Conservation (phyloP, 2,113 vertebrate species). For the Furnarius figulus region DNA sequence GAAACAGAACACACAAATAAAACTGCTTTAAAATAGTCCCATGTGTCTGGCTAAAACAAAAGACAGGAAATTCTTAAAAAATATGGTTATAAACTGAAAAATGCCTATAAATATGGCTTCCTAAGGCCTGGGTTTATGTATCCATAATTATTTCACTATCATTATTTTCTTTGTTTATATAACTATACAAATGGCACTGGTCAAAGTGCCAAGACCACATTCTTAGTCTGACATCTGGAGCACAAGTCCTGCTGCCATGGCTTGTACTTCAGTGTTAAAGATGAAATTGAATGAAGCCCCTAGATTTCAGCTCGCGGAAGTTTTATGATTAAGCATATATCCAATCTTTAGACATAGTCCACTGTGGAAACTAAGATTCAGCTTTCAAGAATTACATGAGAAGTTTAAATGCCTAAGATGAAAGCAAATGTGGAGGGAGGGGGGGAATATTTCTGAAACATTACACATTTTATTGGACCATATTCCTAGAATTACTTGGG, state of each 20-base stretch:
- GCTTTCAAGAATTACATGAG: not conserved
- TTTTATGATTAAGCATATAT: not conserved
- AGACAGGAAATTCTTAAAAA: constrained; percentile 53
- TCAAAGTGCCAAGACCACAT: not conserved
- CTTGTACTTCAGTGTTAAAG: not conserved
- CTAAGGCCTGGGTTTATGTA: not conserved
- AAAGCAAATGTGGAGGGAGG: not conserved
- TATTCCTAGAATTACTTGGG: not conserved
- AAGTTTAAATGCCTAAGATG: not conserved
- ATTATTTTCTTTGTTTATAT: not conserved
- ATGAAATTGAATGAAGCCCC: not conserved
- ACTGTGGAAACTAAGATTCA: not conserved
- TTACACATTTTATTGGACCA: not conserved
- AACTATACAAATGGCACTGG: not conserved
- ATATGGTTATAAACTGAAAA: constrained; percentile 17
- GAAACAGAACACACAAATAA: constrained; percentile 59
- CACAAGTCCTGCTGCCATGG: not conserved
- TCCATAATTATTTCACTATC: not conserved
- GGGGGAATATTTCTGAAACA: not conserved
- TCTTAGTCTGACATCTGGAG: not conserved
- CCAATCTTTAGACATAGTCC: not conserved
- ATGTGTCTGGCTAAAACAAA: constrained; percentile 29
- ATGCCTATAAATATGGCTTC: constrained; percentile 11
- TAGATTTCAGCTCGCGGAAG: not conserved
- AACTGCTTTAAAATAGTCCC: constrained; percentile 27